Evolutionary conservation across 2,113 vertebrate species (phyloP).

Genomic region (Zosterops lateralis): DNA sequence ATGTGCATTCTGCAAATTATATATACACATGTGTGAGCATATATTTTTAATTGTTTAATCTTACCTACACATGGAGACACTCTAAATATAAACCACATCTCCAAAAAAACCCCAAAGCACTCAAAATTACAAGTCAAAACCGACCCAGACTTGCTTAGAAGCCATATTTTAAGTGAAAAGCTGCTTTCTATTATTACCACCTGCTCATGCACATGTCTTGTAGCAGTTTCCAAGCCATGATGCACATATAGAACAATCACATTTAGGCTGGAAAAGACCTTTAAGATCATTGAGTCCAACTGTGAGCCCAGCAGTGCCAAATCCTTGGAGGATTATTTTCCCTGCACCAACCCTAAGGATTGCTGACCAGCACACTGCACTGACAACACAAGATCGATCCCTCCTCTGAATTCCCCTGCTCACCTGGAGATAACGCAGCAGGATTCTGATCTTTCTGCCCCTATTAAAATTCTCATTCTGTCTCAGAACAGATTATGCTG

Average conservation of each 20-base stretch:
- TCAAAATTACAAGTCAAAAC: not conserved
- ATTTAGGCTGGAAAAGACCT: not conserved
- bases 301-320: not conserved
- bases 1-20: not conserved
- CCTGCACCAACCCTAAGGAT: not conserved
- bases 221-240: not conserved
- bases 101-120: not conserved
- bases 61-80: not conserved
- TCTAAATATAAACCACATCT: not conserved
- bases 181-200: not conserved
- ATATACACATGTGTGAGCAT: rapidly evolving
- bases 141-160: not conserved
- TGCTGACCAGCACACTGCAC: not conserved
- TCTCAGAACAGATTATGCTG: not conserved
- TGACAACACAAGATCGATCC: not conserved
- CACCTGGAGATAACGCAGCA: not conserved
- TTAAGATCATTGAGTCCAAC: not conserved
- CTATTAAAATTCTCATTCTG: not conserved
- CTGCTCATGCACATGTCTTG: not conserved
- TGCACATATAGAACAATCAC: not conserved
- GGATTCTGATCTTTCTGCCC: not conserved
- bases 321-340: not conserved
- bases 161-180: not conserved
- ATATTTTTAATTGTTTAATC: not conserved
- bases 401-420: not conserved